Percentiles rank a stretch among this genome's conserved stretches.
phyloP scores from a whole-genome alignment of 2,113 vertebrate species.

The Varanus komodoensis region DNA sequence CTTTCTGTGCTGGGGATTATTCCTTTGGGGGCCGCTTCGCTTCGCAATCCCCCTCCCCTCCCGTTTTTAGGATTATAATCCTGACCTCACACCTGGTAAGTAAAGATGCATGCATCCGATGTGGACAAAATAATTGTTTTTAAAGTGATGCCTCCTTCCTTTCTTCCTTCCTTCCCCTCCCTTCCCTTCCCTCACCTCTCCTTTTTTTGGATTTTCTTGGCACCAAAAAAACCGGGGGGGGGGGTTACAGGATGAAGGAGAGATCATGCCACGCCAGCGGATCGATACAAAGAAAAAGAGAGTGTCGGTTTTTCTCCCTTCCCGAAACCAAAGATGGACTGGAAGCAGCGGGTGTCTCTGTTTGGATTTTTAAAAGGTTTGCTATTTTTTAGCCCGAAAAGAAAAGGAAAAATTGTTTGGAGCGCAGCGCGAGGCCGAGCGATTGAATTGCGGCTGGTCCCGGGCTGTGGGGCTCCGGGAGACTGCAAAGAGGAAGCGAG shows the following conservation, averaged over 20 bases:
- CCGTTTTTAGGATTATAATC: slow-evolving; percentile 52
- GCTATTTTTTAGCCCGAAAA: too few relatives aligned
- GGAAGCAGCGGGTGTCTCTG: background rate
- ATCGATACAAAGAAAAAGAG: slow-evolving; percentile 57
- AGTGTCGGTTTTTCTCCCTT: too few relatives aligned
- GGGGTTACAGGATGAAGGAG: background rate
- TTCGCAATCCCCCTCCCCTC: background rate
- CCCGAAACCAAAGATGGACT: slow-evolving; percentile 51
- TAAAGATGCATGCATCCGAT: slow-evolving; percentile 32
- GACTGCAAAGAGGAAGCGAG: background rate
- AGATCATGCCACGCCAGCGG: slow-evolving; percentile 12
- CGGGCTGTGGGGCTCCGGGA: background rate
- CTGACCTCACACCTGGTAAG: slow-evolving; percentile 73
- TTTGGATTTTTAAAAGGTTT: too few relatives aligned
- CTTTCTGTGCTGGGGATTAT: slow-evolving; percentile 44
- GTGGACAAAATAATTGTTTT: background rate
- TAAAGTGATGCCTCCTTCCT: background rate
- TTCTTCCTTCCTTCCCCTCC: background rate
- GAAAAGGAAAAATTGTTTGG: too few relatives aligned
- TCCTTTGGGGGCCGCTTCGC: slow-evolving; percentile 6
- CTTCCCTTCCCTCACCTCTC: accelerated
- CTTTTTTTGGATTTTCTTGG: background rate
- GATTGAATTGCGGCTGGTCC: background rate
- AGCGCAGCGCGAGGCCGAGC: background rate
- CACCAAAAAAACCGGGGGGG: background rate